Evolutionary conservation across 1,140 invertebrate species (phyloP), one percentile per base, ranked within the genome.

Genomic region (Zaprionus lachaisei): DNA sequence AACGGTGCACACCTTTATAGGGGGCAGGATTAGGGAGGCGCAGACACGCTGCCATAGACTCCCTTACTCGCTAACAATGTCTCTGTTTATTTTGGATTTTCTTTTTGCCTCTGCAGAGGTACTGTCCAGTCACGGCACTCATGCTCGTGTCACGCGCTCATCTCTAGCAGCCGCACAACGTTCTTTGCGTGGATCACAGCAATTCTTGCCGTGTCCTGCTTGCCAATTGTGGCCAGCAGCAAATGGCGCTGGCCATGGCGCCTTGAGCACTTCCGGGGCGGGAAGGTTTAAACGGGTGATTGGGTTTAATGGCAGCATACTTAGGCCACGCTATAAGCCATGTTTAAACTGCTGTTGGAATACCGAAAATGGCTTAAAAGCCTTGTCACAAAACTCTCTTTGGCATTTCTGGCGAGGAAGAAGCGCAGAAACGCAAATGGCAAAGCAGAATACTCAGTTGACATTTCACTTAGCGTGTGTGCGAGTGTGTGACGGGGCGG

Each of bases 381-480:
- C 70, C 64, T 63, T 67, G 70, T 73, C 58, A 66, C 12, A 63
- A 56, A 20, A 65, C 14, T 72, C 63, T 73, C 57, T 68, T 77
- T 68, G 65, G 34, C 70, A 58, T 73, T 72, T 56, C 15, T 5
- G 47, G 9, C 47, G 9, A 49, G 47, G 38, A 17, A 62, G 22
- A 44, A 12, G 57, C 22, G 61, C 61, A 51, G 49, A 65, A 61
- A 41, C 55, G 73, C 62, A 72, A 77, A 77, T 72, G 44, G 47
- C 41, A 58, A 67, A 77, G 56, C 64, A 73, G 72, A 77, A 66
- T 72, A 67, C 69, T 54, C 56, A 61, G 64, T 77, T 77, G 75
- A 77, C 75, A 77, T 77, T 77, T 77, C 75, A 77, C 75, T 77
- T 77, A 77, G 64, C 47, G 37, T 62, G 58, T 63, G 41, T 14